Percentiles rank a stretch among this genome's conserved stretches.
Evolutionary conservation across 2,888 invertebrate species (phyloP).

Genomic region (Trisateles emortualis): DNA sequence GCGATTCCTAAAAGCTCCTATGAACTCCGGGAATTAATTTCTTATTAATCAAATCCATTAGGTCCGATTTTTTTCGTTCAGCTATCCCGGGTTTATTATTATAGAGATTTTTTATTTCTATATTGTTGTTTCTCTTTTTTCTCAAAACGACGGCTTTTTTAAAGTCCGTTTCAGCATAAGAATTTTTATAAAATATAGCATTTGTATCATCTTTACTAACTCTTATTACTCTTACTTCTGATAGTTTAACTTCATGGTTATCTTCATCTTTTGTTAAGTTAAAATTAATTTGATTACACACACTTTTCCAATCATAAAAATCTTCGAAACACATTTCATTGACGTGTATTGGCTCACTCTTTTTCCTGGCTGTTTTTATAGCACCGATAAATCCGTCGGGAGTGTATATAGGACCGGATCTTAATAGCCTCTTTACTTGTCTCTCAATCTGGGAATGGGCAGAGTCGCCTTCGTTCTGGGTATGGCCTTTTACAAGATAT

Average conservation of each 20-base stretch:
- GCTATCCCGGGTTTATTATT: neutral
- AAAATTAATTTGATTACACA: constrained; percentile 37
- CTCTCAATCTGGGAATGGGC: neutral
- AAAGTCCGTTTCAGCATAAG: neutral
- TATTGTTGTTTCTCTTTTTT: neutral
- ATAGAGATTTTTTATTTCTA: neutral
- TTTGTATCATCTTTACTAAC: constrained; percentile 5
- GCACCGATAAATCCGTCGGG: no score
- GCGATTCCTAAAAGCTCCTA: neutral
- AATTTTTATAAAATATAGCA: constrained; percentile 7
- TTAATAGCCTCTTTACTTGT: neutral
- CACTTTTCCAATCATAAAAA: constrained; percentile 40
- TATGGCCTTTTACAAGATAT: neutral
- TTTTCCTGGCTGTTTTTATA: constrained; percentile 1
- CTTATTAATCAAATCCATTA: neutral
- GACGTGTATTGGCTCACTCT: constrained; percentile 28
- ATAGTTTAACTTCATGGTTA: constrained; percentile 17
- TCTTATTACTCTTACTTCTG: constrained; percentile 1
- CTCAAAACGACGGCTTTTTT: neutral
- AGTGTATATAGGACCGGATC: neutral
- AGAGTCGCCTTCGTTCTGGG: neutral
- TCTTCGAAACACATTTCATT: constrained; percentile 36
- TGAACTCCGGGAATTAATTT: neutral
- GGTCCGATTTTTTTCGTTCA: neutral
- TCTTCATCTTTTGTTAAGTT: constrained; percentile 29